These are phyloP conservation scores for Ovis canadensis DNA, from an alignment of 2,113 vertebrate genomes.

Conservation along the genomic window DNA sequence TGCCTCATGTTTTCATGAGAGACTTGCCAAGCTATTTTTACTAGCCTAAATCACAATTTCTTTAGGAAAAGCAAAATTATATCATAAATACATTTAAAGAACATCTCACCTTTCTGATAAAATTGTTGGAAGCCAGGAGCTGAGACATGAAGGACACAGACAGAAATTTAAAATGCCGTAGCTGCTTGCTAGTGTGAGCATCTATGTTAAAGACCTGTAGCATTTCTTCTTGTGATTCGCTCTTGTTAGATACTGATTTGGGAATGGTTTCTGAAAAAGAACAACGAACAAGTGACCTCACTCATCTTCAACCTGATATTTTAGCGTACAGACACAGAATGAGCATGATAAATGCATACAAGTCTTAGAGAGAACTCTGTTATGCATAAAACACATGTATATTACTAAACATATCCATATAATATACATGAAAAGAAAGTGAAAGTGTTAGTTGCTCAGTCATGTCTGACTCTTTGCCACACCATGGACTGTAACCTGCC, in stretches of 20 bases:
- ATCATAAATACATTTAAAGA: neutral
- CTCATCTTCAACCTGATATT: neutral
- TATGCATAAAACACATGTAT: neutral
- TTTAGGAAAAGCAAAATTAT: neutral
- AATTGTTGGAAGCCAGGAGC: conserved; percentile 86
- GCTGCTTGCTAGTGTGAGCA: conserved; percentile 89
- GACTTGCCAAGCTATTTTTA: neutral
- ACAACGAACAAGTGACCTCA: neutral
- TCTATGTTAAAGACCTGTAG: conserved; percentile 87
- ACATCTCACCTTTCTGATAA: conserved; percentile 89
- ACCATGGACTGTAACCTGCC: neutral
- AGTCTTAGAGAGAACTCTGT: neutral
- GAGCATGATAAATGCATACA: neutral
- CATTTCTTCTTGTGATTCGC: conserved; percentile 72
- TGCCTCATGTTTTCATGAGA: neutral
- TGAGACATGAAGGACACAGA: conserved; percentile 92
- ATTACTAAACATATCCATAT: neutral
- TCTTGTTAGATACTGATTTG: conserved; percentile 51
- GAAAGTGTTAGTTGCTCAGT: neutral
- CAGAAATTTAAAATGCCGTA: conserved; percentile 94
- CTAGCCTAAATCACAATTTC: neutral
- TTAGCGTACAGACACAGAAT: accelerated
- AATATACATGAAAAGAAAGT: neutral
- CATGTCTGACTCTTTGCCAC: neutral
- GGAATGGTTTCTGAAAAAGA: conserved; percentile 75